These are phyloP conservation scores for Apotomis turbidana DNA, from an alignment of 2,888 invertebrate genomes.

Conservation along the genomic window DNA sequence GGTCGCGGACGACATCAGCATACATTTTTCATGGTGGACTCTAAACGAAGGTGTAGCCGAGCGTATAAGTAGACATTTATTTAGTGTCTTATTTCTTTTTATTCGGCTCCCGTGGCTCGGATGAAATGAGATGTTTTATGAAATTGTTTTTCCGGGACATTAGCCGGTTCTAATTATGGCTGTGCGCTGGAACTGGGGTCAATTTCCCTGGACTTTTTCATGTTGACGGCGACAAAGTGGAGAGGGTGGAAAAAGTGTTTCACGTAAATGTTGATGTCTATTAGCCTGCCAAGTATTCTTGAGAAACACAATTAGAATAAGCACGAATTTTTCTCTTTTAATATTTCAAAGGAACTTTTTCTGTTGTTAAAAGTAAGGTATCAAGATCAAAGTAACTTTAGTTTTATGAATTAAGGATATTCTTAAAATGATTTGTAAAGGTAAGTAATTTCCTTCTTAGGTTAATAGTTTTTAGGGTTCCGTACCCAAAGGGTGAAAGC, in stretches of 20 bases:
- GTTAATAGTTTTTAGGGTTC: neutral
- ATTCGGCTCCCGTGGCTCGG: slow-evolving; percentile 59
- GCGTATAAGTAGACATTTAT: slow-evolving; percentile 76
- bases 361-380: neutral
- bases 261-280: slow-evolving; percentile 38
- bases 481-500: too few species aligned
- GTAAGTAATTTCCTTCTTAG: neutral
- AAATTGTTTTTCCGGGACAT: slow-evolving; percentile 82
- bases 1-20: slow-evolving; percentile 51
- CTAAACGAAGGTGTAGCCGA: slow-evolving; percentile 66
- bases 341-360: slow-evolving; percentile 6
- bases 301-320: slow-evolving; percentile 15
- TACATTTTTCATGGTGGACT: slow-evolving; percentile 62
- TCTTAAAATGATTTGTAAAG: neutral
- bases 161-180: slow-evolving; percentile 79
- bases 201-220: slow-evolving; percentile 77
- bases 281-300: slow-evolving; percentile 16
- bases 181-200: slow-evolving; percentile 64
- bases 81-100: slow-evolving; percentile 79
- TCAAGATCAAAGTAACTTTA: neutral
- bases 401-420: neutral
- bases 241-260: slow-evolving; percentile 67
- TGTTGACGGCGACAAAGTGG: slow-evolving; percentile 78
- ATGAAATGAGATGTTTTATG: slow-evolving; percentile 79
- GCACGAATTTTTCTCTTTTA: neutral